Percentiles rank a stretch among this genome's conserved stretches.
Evolutionary conservation across 2,888 invertebrate species (phyloP).

Genomic region (Leucophora obtusa): DNA sequence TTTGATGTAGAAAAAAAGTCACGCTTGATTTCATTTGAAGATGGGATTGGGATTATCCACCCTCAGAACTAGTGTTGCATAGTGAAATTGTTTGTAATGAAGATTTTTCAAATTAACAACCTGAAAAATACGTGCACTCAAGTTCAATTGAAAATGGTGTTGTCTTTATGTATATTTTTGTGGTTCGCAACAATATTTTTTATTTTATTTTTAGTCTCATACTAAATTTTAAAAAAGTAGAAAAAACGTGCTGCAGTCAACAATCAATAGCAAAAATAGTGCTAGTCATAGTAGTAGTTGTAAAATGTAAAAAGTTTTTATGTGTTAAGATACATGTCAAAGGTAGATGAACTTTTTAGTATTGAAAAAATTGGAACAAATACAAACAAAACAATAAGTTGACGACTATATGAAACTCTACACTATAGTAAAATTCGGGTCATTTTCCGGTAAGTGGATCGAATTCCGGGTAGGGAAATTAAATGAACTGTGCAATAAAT

Average conservation of each 20-base stretch:
- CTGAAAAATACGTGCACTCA: too few relatives aligned
- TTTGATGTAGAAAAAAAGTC: too few relatives aligned
- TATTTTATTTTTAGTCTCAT: constrained; percentile 32
- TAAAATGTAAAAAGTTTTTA: constrained; percentile 24
- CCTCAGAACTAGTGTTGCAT: too few relatives aligned
- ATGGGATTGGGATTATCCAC: too few relatives aligned
- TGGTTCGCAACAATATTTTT: constrained; percentile 19
- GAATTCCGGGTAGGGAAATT: too few relatives aligned
- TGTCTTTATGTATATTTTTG: neutral
- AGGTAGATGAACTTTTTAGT: constrained; percentile 61
- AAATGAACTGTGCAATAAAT: too few relatives aligned
- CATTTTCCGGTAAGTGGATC: too few relatives aligned
- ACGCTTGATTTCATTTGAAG: too few relatives aligned
- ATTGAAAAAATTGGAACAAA: constrained; percentile 14
- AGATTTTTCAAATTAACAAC: too few relatives aligned
- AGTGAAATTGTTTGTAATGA: too few relatives aligned
- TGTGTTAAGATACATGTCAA: constrained; percentile 48
- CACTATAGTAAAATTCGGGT: too few relatives aligned
- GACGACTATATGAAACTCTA: too few relatives aligned
- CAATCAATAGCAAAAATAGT: constrained; percentile 21
- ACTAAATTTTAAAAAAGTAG: constrained; percentile 15
- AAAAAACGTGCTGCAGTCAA: constrained; percentile 16
- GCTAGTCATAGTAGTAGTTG: constrained; percentile 23
- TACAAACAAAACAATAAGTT: neutral
- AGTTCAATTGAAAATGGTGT: neutral